phyloP scores from a whole-genome alignment of 2,888 invertebrate species.

The Melanostoma scalare region DNA sequence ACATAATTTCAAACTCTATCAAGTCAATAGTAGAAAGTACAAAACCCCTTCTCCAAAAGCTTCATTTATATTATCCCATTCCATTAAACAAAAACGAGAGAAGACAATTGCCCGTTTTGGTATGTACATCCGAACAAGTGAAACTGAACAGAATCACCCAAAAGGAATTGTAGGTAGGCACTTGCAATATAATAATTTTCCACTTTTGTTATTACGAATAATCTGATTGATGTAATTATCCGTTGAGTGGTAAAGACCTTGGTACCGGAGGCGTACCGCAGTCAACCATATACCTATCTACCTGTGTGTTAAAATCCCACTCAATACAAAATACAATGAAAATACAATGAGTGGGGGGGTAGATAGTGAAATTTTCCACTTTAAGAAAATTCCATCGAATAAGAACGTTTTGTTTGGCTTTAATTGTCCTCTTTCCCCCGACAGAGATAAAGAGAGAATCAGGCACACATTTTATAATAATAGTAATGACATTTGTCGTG shows the following conservation, averaged over 20 bases:
- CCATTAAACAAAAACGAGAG: neutral
- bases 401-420: conserved; percentile 15
- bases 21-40: conserved; percentile 24
- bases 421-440: neutral
- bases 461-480: conserved; percentile 3
- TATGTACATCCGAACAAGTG: conserved; percentile 42
- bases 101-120: conserved; percentile 32
- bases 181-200: conserved; percentile 36
- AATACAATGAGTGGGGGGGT: neutral
- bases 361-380: conserved; percentile 50
- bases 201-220: conserved; percentile 56
- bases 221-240: conserved; percentile 53
- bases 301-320: neutral
- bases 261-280: conserved; percentile 23
- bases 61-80: conserved; percentile 6
- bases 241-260: conserved; percentile 58
- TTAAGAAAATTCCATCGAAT: conserved; percentile 53
- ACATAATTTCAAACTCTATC: conserved; percentile 31
- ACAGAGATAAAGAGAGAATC: neutral
- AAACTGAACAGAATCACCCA: conserved; percentile 63
- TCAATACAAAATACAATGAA: neutral
- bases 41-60: conserved; percentile 6
- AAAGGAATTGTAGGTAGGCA: conserved; percentile 53
- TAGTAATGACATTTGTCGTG: conserved; percentile 53
- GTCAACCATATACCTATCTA: neutral